phyloP scores from a whole-genome alignment of 2,888 invertebrate species.

The Ganaspis brasiliensis region DNA sequence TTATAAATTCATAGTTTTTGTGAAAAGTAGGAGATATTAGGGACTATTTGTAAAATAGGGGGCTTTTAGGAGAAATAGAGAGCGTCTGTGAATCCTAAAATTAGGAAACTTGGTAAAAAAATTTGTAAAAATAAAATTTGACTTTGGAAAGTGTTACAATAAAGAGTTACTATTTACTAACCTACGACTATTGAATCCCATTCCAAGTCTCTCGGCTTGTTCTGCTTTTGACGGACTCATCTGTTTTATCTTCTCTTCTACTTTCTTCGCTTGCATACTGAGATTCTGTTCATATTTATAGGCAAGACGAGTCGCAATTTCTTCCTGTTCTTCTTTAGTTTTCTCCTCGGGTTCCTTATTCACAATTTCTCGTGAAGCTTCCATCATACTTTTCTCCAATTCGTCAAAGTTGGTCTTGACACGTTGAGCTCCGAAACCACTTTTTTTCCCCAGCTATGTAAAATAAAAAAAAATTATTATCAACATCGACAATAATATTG shows the following conservation, averaged over 20 bases:
- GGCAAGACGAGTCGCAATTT: conserved; percentile 86
- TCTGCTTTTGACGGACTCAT: conserved; percentile 92
- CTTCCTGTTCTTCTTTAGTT: conserved; percentile 86
- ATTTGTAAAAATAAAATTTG: no score
- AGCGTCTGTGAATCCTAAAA: no score
- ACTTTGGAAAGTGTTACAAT: no score
- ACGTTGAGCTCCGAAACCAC: conserved; percentile 95
- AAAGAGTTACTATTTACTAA: no score
- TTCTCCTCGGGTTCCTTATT: conserved; percentile 79
- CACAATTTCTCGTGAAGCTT: conserved; percentile 83
- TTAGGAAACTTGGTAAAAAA: no score
- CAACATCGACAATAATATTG: conserved; percentile 39
- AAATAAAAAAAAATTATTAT: conserved; percentile 45
- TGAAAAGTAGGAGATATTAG: no score
- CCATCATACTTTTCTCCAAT: conserved; percentile 93
- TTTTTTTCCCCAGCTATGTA: conserved; percentile 95
- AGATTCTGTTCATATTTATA: conserved; percentile 87
- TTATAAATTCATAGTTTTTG: no score
- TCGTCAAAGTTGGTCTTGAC: conserved; percentile 97
- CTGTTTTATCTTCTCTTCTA: conserved; percentile 87
- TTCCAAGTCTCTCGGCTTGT: conserved; percentile 95
- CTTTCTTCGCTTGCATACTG: conserved; percentile 85
- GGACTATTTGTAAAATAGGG: no score
- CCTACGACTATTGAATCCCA: conserved; percentile 88
- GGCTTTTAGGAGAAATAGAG: no score